A percentile compares a stretch with the other conserved stretches of the same genome.
phyloP scores from a whole-genome alignment of 2,113 vertebrate genomes.

The Mus pahari region DNA sequence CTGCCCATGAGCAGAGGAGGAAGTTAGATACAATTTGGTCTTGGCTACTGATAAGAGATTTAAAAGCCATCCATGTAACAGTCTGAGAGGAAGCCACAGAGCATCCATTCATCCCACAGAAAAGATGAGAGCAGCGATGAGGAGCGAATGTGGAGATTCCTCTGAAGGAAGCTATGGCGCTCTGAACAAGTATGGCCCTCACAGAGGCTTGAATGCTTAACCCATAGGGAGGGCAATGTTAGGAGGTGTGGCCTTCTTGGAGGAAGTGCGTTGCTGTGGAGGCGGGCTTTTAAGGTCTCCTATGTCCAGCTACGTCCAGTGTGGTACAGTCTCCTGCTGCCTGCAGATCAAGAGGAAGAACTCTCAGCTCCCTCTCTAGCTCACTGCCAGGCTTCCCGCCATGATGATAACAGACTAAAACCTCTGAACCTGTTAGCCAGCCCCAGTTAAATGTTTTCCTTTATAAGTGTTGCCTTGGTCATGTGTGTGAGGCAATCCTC shows the following conservation, averaged over 20 bases:
- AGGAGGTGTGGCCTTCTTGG: background rate
- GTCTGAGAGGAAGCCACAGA: background rate
- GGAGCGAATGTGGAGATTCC: background rate
- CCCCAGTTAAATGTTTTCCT: background rate
- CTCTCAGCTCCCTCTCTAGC: background rate
- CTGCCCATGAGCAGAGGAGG: background rate
- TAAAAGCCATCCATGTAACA: background rate
- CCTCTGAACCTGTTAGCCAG: background rate
- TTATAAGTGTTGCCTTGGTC: background rate
- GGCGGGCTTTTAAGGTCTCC: background rate
- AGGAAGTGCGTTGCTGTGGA: background rate
- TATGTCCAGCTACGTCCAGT: background rate
- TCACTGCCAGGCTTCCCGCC: background rate
- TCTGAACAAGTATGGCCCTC: background rate
- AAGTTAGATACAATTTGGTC: background rate
- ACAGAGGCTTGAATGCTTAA: background rate
- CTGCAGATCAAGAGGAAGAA: background rate
- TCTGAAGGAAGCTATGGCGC: background rate
- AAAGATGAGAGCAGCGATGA: background rate
- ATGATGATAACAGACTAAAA: background rate
- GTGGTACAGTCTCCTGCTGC: background rate
- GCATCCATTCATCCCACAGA: background rate
- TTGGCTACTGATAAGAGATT: background rate
- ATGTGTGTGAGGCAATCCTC: background rate
- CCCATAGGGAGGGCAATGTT: background rate